Conservation (phyloP, 2,888 invertebrate species). For the Chesias legatella region DNA sequence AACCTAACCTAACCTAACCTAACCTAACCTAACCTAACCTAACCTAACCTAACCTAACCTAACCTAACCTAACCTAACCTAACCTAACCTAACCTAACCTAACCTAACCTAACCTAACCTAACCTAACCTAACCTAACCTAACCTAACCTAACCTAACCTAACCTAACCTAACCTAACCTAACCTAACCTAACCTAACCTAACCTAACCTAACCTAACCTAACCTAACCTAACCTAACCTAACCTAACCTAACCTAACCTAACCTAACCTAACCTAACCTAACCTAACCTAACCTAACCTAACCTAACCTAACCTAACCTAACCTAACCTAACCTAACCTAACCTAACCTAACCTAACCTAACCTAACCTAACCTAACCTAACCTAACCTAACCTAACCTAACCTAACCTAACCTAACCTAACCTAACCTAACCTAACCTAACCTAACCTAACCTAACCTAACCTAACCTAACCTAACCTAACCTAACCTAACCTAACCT, state of each 20-base stretch:
- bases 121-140: conserved; percentile 17
- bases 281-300: conserved; percentile 18
- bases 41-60: conserved; percentile 15
- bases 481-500: no score
- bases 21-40: conserved; percentile 15
- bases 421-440: background rate
- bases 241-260: conserved; percentile 22
- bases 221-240: conserved; percentile 23
- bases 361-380: conserved; percentile 29
- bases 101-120: conserved; percentile 17
- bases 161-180: conserved; percentile 16
- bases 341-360: conserved; percentile 30
- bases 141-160: conserved; percentile 18
- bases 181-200: conserved; percentile 17
- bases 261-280: conserved; percentile 15
- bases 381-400: conserved; percentile 26
- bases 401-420: conserved; percentile 15
- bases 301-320: conserved; percentile 17
- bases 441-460: no score
- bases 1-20: conserved; percentile 16
- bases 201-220: conserved; percentile 15
- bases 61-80: conserved; percentile 16
- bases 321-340: conserved; percentile 26
- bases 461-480: no score
- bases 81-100: conserved; percentile 14